Percentiles rank a stretch among this genome's conserved stretches.
These are phyloP conservation scores for Dendronephthya gigantea DNA, from an alignment of 64 coral and sea anemone species.

Conservation along the genomic window DNA sequence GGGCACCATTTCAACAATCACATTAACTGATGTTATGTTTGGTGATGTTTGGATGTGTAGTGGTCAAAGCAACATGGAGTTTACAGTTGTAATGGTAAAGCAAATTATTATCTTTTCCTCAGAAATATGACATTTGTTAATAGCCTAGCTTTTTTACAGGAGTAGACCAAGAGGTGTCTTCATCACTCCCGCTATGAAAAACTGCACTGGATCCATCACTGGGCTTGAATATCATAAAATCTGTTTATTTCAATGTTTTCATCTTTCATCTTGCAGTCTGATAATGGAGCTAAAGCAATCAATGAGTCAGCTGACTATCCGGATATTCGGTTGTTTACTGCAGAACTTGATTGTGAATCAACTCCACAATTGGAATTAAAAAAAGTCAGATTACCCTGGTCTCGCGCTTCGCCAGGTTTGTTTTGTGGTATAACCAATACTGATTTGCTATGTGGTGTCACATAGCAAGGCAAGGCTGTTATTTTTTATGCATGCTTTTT, in stretches of 20 bases:
- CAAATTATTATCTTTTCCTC: too few species aligned
- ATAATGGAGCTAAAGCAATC: conserved; percentile 62
- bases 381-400: conserved; percentile 61
- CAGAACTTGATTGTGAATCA: conserved; percentile 19
- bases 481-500: too few species aligned
- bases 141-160: too few species aligned
- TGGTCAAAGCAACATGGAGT: conserved; percentile 95
- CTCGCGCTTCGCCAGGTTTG: conserved; percentile 63
- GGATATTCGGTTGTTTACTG: conserved; percentile 81
- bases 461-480: too few species aligned
- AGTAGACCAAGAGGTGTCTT: too few species aligned
- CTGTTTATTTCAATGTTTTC: too few species aligned
- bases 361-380: conserved; percentile 65
- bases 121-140: too few species aligned
- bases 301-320: conserved; percentile 64
- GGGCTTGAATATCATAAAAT: too few species aligned
- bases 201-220: too few species aligned
- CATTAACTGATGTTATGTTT: conserved; percentile 70
- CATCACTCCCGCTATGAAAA: too few species aligned
- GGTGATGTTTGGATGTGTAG: conserved; percentile 98
- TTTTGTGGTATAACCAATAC: too few species aligned
- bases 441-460: too few species aligned
- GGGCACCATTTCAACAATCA: conserved; percentile 17
- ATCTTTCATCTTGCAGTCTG: not conserved
- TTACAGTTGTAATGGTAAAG: conserved; percentile 62